phyloP scores from a whole-genome alignment of 1,140 invertebrate species.

The Pogonomyrmex californicus region DNA sequence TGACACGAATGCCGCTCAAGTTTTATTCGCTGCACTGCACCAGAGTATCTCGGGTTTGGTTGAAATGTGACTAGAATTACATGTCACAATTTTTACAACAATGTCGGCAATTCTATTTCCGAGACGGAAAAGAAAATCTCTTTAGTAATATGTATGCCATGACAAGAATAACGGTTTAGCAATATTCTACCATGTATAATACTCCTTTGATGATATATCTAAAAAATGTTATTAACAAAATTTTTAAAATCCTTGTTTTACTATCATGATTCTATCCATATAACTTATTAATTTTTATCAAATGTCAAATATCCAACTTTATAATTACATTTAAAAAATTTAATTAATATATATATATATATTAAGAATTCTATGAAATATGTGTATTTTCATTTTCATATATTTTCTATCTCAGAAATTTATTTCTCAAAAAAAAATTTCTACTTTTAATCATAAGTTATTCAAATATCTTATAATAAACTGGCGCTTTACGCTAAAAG shows the following conservation, averaged over 20 bases:
- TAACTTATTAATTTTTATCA: slow-evolving; percentile 23
- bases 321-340: background rate
- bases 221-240: slow-evolving; percentile 16
- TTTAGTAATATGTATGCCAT: slow-evolving; percentile 35
- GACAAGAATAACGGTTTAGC: slow-evolving; percentile 46
- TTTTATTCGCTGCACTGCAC: slow-evolving; percentile 44
- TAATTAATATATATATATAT: background rate
- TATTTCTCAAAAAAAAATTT: background rate
- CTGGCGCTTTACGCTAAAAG: slow-evolving; percentile 2
- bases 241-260: background rate
- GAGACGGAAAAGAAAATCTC: slow-evolving; percentile 26
- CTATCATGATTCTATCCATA: background rate
- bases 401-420: background rate
- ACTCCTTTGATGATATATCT: background rate
- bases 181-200: background rate
- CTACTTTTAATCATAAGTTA: background rate
- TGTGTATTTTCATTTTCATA: background rate
- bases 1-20: slow-evolving; percentile 56
- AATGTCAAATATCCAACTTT: background rate
- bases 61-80: slow-evolving; percentile 64
- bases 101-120: slow-evolving; percentile 30
- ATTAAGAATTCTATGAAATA: background rate
- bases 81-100: slow-evolving; percentile 48
- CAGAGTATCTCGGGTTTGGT: slow-evolving; percentile 12
- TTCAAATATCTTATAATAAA: background rate